Evolutionary conservation across 2,888 invertebrate species (phyloP).

Genomic region (Neoascia interrupta): DNA sequence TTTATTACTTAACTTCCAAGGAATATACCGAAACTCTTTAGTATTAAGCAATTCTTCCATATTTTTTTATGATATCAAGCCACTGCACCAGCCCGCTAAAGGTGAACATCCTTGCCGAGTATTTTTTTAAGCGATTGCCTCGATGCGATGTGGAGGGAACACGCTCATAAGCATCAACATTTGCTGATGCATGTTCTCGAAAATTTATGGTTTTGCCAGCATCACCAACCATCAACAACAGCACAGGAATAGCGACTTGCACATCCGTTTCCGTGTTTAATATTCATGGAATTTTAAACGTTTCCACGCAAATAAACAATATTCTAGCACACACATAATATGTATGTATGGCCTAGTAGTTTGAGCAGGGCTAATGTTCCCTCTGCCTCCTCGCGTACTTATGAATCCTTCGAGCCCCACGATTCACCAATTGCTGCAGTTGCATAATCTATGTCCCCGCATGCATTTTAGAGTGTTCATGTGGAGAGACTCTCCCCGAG

Average conservation of each 20-base stretch:
- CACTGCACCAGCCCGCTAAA: no score
- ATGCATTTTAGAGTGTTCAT: no score
- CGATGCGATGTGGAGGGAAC: no score
- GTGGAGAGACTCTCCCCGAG: no score
- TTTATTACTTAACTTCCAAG: no score
- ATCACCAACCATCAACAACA: slow-evolving; percentile 29
- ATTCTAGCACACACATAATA: slow-evolving; percentile 8
- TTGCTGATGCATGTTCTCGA: no score
- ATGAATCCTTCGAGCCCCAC: slow-evolving; percentile 50
- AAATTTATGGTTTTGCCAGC: slow-evolving; percentile 55
- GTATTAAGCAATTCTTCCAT: no score
- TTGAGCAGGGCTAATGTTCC: slow-evolving; percentile 4
- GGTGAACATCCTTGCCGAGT: no score
- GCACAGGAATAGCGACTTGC: neutral
- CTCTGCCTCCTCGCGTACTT: slow-evolving; percentile 25
- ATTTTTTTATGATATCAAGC: no score
- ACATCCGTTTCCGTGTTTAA: slow-evolving; percentile 47
- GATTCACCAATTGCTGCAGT: slow-evolving; percentile 36
- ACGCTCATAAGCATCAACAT: no score
- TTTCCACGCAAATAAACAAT: slow-evolving; percentile 61
- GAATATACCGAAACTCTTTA: no score
- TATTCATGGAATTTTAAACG: slow-evolving; percentile 68
- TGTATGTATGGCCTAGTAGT: neutral
- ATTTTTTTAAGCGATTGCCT: no score
- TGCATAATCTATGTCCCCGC: slow-evolving; percentile 9